Percentiles rank a stretch among this genome's conserved stretches.
These are phyloP conservation scores for Oryzias curvinotus DNA, from an alignment of 2,113 vertebrate species.

Conservation along the genomic window DNA sequence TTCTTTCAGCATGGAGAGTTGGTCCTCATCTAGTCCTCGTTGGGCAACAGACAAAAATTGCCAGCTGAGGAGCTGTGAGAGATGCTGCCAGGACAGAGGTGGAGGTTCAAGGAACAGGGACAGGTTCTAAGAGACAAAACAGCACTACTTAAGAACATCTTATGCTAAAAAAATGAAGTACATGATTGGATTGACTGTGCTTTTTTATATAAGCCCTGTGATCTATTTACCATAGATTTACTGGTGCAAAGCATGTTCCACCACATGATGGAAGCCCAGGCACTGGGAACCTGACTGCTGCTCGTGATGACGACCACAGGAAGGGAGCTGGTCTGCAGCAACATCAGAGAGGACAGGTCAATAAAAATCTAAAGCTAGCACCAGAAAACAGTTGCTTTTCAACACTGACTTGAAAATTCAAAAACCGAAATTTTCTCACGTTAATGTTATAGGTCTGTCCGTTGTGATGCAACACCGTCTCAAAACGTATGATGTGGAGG, in stretches of 20 bases:
- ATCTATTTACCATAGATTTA: slow-evolving; percentile 79
- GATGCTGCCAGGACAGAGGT: slow-evolving; percentile 81
- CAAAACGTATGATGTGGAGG: slow-evolving; percentile 90
- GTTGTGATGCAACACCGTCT: slow-evolving; percentile 81
- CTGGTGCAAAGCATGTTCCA: slow-evolving; percentile 82
- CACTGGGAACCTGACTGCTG: slow-evolving; percentile 83
- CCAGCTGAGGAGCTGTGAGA: slow-evolving; percentile 90
- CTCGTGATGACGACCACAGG: slow-evolving; percentile 86
- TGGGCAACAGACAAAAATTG: slow-evolving; percentile 91
- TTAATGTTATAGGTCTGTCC: slow-evolving; percentile 81
- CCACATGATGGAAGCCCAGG: slow-evolving; percentile 95
- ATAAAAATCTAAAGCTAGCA: neutral
- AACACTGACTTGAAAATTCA: too few relatives aligned
- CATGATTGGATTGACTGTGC: neutral
- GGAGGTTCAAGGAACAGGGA: slow-evolving; percentile 87
- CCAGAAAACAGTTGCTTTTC: too few relatives aligned
- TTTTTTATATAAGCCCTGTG: neutral
- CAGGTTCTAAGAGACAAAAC: slow-evolving; percentile 77
- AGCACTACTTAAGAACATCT: neutral
- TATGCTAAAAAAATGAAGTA: too few relatives aligned
- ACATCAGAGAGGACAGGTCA: slow-evolving; percentile 51
- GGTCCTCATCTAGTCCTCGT: slow-evolving; percentile 83
- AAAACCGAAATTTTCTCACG: slow-evolving; percentile 69
- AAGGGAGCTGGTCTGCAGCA: slow-evolving; percentile 51
- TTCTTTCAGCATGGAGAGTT: slow-evolving; percentile 78